Conservation (phyloP, 2,888 invertebrate species). For the Zele albiditarsus region DNA sequence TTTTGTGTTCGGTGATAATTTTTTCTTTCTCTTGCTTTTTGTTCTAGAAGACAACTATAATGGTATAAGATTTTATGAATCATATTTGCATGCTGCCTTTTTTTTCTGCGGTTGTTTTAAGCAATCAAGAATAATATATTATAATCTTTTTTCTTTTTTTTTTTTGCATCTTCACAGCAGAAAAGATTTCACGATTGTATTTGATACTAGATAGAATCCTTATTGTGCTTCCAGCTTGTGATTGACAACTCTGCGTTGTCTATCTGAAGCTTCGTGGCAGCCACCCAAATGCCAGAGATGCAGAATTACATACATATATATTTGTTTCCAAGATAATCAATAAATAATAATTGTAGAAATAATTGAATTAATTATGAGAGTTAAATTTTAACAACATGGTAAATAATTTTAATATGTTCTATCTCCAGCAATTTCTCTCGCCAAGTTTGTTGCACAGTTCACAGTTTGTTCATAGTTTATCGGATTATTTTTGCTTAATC, state of each 20-base stretch:
- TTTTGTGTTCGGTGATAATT: neutral
- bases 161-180: neutral
- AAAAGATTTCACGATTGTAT: neutral
- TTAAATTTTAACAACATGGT: neutral
- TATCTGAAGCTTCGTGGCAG: conserved; percentile 11
- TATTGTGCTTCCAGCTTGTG: neutral
- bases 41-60: neutral
- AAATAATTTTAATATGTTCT: conserved; percentile 9
- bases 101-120: neutral
- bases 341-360: neutral
- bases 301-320: neutral
- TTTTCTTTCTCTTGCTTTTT: neutral
- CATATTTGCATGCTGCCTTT: neutral
- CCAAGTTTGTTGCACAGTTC: neutral
- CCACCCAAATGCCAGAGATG: neutral
- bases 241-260: neutral
- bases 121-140: neutral
- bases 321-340: neutral
- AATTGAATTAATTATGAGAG: neutral
- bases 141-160: neutral
- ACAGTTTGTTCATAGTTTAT: neutral
- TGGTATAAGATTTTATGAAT: too few relatives aligned
- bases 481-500: neutral
- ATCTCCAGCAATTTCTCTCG: neutral
- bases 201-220: neutral